These are phyloP conservation scores for Urocolius indicus DNA, from an alignment of 2,113 vertebrate species.

Conservation along the genomic window DNA sequence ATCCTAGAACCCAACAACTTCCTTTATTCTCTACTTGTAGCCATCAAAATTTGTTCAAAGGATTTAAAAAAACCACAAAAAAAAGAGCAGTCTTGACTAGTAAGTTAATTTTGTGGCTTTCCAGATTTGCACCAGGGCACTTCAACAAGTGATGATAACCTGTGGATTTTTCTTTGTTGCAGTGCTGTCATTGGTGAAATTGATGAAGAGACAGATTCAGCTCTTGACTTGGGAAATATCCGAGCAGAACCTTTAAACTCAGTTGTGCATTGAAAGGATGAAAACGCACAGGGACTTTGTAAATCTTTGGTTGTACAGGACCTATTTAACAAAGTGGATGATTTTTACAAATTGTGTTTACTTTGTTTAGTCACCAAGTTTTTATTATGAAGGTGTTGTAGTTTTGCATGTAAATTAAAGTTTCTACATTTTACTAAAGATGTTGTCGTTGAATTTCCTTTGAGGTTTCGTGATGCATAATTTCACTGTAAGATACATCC, in stretches of 20 bases:
- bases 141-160: neutral
- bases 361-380: conserved; percentile 56
- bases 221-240: conserved; percentile 95
- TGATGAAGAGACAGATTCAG: conserved; percentile 97
- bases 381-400: conserved; percentile 61
- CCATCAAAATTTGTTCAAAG: neutral
- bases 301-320: conserved; percentile 78
- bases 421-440: conserved; percentile 76
- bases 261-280: conserved; percentile 87
- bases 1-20: neutral
- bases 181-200: conserved; percentile 99
- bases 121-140: neutral
- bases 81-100: neutral
- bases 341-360: conserved; percentile 66
- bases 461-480: neutral
- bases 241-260: conserved; percentile 96
- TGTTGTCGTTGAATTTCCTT: neutral
- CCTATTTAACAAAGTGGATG: conserved; percentile 48
- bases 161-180: conserved; percentile 36
- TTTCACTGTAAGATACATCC: neutral
- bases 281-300: conserved; percentile 61
- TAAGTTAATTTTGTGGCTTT: neutral
- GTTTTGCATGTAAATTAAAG: conserved; percentile 81
- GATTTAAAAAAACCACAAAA: neutral
- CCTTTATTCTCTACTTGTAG: neutral